Evolutionary conservation across 2,113 vertebrate species (phyloP).

Genomic region (Neomonachus schauinslandi): DNA sequence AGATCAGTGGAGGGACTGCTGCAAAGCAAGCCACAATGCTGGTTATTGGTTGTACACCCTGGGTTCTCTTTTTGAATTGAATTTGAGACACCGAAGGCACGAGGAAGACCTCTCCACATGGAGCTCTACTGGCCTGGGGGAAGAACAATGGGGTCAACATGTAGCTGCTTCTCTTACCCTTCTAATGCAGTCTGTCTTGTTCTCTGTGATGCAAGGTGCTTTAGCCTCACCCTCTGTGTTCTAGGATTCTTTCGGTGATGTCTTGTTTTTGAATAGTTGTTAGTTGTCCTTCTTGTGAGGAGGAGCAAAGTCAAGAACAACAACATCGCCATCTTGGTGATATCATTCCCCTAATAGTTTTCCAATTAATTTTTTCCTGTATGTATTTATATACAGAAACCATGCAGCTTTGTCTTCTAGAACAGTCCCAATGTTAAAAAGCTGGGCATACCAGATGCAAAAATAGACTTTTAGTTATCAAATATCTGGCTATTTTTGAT

Average conservation of each 20-base stretch:
- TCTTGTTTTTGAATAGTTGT: background rate
- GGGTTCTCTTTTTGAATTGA: background rate
- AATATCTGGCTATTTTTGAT: background rate
- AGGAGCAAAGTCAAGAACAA: background rate
- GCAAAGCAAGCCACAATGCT: background rate
- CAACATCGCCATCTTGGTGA: background rate
- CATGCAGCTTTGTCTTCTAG: background rate
- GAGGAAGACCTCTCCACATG: background rate
- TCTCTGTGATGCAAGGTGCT: background rate
- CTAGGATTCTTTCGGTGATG: background rate
- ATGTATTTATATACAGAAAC: background rate
- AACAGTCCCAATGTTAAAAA: background rate
- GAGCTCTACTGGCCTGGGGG: background rate
- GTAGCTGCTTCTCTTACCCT: background rate
- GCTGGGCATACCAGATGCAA: background rate
- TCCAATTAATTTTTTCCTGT: background rate
- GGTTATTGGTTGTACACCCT: background rate
- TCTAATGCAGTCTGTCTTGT: background rate
- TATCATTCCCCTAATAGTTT: background rate
- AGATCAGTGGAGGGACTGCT: background rate
- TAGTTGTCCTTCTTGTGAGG: background rate
- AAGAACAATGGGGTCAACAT: background rate
- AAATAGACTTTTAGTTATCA: background rate
- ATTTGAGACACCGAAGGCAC: background rate
- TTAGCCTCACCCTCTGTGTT: background rate